Base-by-base conservation (phyloP, 2,888 invertebrate genomes). In the Notocelia uddmanniana region DNA sequence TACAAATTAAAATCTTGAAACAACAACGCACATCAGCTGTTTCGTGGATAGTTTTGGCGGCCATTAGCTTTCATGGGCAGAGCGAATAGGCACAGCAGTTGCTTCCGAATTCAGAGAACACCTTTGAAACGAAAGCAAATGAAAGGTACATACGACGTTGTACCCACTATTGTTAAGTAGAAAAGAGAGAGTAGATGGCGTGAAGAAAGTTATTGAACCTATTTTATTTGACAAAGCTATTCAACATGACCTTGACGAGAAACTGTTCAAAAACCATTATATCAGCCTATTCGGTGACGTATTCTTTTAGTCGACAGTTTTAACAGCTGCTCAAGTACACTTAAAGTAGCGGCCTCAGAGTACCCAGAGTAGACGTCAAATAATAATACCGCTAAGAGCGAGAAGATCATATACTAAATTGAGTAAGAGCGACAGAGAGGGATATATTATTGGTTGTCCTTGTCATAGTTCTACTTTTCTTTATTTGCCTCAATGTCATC, bases 1-100 rank as follows among this genome's bases (percentile, higher is more conserved):
- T 80, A 87, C 80, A 75, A 84, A 80, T 82, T 81, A 80, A 78
- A 72, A 82, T 76, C 79, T 79, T 81, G 83, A 85, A 85, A 76
- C 78, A 87, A 88, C 85, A 87, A 91, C 86, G 89, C 90, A 92
- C 90, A 93, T 93, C 93, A 93, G 93, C 93, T 93, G 93, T 92
- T 92, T 91, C 86, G 83, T 83, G 85, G 89, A 84, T 89, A 86
- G 79, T 81, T 84, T 83, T 81, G 87, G 90, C 91, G 84, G 93
- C 93, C 93, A 93, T 92, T 91, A 90, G 84, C 86, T 87, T 89
- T 87, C 85, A 86, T 86, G 84, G 80, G 78, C 80, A 83, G 81
- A 78, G 75, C 77, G 69, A 78, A 76, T 74, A 81, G 80, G 41
- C 59, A 34, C 67, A 54, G 45, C 59, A 45, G 55, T 55, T 41